Base-by-base conservation (phyloP, 35 echinoderm and acorn worm genomes). In the Heliocidaris tuberculata region DNA sequence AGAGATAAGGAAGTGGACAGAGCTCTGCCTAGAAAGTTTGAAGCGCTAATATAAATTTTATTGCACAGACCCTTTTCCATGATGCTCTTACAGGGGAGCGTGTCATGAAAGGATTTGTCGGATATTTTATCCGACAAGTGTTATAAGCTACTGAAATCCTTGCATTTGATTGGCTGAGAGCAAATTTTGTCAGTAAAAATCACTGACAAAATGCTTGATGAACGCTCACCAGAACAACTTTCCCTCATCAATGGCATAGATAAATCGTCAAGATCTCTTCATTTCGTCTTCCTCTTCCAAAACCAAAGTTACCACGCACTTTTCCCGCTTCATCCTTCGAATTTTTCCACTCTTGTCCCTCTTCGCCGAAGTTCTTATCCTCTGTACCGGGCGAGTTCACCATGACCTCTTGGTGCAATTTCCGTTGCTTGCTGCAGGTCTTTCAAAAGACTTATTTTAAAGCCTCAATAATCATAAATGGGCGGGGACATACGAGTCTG, bases 381-480 rank as follows among this genome's bases (percentile, higher is more conserved):
- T 42, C 35, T 42, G 35, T 42, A 70, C 60, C 60, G 60, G 60
- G 15, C 15, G 21, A 70, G 60, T 70, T 70, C 86, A 32, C 86
- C 86, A 48, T 48, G 86, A 88, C 86, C 86, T 32, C 47, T 16
- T 48, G 30, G 5, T 48, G 86, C 86, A 88, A 86, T 88, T 88
- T 88, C 86, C 86, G 86, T 15, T 88, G 7, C 8, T 88, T 32
- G 47, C 47, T 42, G 10, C 31, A 27, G 47, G 31, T 88, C 86
- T 88, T 7, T 12, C 13, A 21, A 27, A 31, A 88, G 86, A 32
- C n/a, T 88, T 88, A 88, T 88, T 88, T 88, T 88, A 88, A 88
- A 0, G 31, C 16, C 86, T 88, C 31, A 48, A 48, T 88, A 88
- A 88, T 88, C 31, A 48, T 48, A 48, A 9, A 48, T 12, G 86